Evolutionary conservation across 2,113 vertebrate species (phyloP).

Genomic region (Serinus canaria): DNA sequence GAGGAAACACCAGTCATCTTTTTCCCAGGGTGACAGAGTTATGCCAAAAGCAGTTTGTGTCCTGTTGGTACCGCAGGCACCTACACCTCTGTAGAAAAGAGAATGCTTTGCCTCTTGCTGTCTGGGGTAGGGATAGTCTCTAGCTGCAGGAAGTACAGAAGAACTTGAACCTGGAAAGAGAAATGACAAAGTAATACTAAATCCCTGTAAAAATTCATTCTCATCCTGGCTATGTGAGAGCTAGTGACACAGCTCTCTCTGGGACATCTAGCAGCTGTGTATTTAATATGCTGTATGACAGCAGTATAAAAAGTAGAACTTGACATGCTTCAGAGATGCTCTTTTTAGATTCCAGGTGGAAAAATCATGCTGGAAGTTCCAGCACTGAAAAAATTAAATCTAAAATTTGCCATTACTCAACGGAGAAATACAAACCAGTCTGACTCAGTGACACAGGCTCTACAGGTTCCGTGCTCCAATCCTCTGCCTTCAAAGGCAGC

Average conservation of each 20-base stretch:
- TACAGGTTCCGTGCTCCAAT: not conserved
- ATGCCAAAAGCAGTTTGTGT: not conserved
- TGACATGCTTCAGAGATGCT: not conserved
- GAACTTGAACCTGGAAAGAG: slow-evolving; percentile 88
- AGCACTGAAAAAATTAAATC: not conserved
- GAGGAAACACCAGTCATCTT: not conserved
- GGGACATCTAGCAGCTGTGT: not conserved
- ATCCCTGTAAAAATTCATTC: not conserved
- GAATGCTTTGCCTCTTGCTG: slow-evolving; percentile 97
- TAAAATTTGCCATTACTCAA: not conserved
- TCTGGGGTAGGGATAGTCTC: slow-evolving; percentile 95
- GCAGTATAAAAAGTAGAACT: not conserved
- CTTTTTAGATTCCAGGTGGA: not conserved
- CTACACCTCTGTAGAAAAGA: slow-evolving; percentile 98
- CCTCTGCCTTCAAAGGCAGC: not conserved
- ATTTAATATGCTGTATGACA: not conserved
- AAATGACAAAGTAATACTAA: not conserved
- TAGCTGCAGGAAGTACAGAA: slow-evolving; percentile 96
- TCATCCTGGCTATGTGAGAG: not conserved
- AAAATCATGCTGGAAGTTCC: not conserved
- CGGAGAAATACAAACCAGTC: not conserved
- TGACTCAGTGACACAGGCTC: not conserved
- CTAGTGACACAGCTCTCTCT: not conserved
- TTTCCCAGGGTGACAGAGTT: not conserved
- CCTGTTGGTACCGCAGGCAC: not conserved